Evolutionary conservation across 2,888 invertebrate genomes (phyloP).

Genomic region (Nipponacmea schrenckii): DNA sequence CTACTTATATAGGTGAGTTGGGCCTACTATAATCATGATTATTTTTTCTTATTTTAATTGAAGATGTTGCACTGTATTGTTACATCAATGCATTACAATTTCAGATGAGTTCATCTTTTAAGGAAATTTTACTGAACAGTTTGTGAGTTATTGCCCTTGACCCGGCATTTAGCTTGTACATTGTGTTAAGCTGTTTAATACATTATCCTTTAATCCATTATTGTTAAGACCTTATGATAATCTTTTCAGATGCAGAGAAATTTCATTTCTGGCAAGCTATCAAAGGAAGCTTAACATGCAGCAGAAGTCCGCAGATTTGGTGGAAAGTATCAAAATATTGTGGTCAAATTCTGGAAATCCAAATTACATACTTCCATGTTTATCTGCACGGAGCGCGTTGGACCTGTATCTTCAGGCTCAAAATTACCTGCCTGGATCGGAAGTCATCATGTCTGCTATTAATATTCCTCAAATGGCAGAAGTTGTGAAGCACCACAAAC

Average conservation of each 20-base stretch:
- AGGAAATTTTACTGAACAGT: no score
- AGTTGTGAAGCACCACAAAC: slow-evolving; percentile 59
- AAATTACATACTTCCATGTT: slow-evolving; percentile 53
- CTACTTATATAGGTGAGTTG: no score
- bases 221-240: no score
- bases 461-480: slow-evolving; percentile 67
- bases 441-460: slow-evolving; percentile 68
- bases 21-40: no score
- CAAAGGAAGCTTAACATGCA: slow-evolving; percentile 35
- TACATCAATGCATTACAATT: no score
- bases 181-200: no score
- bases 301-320: slow-evolving; percentile 30
- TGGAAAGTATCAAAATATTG: slow-evolving; percentile 38
- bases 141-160: no score
- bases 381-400: slow-evolving; percentile 61
- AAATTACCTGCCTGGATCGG: slow-evolving; percentile 64
- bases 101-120: no score
- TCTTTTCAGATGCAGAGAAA: slow-evolving; percentile 46
- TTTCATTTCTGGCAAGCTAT: slow-evolving; percentile 40
- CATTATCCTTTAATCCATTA: no score
- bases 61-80: no score
- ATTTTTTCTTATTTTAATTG: no score
- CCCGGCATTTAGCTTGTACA: no score
- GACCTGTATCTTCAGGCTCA: slow-evolving; percentile 59
- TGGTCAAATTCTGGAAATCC: slow-evolving; percentile 47